These are phyloP conservation scores for Agelas oroides DNA, from an alignment of 37 sponge, comb jelly and placozoan species.

Conservation along the genomic window DNA sequence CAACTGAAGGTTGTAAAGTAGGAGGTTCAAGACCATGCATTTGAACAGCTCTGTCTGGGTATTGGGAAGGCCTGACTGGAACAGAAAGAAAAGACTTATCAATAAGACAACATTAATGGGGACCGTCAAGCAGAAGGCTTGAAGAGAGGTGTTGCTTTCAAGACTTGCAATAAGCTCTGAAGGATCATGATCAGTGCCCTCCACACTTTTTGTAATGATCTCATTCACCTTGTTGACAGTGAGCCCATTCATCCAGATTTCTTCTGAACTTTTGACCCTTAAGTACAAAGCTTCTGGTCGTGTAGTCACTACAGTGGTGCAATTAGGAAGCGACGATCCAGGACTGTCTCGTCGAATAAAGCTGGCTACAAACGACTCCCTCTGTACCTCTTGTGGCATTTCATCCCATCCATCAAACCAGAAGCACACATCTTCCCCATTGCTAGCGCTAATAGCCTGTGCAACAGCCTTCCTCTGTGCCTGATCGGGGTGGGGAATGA, in stretches of 20 bases:
- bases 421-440: not conserved
- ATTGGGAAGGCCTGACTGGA: not conserved
- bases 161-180: not conserved
- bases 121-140: not conserved
- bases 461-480: not conserved
- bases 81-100: not conserved
- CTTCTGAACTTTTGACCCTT: not conserved
- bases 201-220: not conserved
- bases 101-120: not conserved
- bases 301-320: not conserved
- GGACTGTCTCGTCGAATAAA: not conserved
- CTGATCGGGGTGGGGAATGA: not conserved
- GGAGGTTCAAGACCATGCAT: not conserved
- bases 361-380: not conserved
- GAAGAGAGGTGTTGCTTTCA: not conserved
- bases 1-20: not conserved
- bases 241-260: too few relatives aligned
- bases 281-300: not conserved
- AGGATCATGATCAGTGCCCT: not conserved
- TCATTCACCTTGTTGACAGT: not conserved
- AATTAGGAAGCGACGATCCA: not conserved
- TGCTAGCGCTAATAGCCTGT: not conserved
- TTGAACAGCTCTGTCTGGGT: not conserved
- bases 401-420: slow-evolving; percentile 5
- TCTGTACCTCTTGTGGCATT: not conserved